These are phyloP conservation scores for Crossocerus cetratus DNA, from an alignment of 2,888 invertebrate genomes.

Conservation along the genomic window DNA sequence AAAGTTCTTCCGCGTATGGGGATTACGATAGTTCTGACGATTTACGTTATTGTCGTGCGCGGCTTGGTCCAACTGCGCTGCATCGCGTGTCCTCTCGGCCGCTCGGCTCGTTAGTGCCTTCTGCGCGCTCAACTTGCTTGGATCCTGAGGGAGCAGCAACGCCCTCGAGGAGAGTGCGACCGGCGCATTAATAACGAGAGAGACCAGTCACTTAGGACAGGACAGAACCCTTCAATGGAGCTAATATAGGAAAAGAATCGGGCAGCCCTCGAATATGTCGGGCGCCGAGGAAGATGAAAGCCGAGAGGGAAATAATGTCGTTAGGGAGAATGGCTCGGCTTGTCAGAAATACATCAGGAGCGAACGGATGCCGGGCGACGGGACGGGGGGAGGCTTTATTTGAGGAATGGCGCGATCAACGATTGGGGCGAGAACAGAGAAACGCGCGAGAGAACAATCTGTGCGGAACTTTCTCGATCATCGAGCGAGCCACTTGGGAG, in stretches of 20 bases:
- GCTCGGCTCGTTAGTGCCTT: conserved; percentile 16
- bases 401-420: conserved; percentile 44
- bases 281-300: background rate
- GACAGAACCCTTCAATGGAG: background rate
- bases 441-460: conserved; percentile 64
- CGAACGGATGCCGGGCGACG: background rate
- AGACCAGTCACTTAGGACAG: background rate
- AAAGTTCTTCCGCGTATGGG: conserved; percentile 68
- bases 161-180: no score
- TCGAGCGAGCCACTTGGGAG: conserved; percentile 66
- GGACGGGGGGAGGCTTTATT: conserved; percentile 30
- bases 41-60: conserved; percentile 64
- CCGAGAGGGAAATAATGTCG: conserved; percentile 2
- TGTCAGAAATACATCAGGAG: conserved; percentile 2
- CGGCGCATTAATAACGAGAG: background rate
- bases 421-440: conserved; percentile 47
- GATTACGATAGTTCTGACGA: conserved; percentile 69
- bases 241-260: background rate
- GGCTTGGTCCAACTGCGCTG: background rate
- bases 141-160: background rate
- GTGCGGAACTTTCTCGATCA: conserved; percentile 70
- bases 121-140: background rate
- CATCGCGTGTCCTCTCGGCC: background rate
- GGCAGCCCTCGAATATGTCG: background rate
- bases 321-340: background rate